Base-by-base conservation (phyloP, 1,140 invertebrate genomes). In the Probaryconus sp. region DNA sequence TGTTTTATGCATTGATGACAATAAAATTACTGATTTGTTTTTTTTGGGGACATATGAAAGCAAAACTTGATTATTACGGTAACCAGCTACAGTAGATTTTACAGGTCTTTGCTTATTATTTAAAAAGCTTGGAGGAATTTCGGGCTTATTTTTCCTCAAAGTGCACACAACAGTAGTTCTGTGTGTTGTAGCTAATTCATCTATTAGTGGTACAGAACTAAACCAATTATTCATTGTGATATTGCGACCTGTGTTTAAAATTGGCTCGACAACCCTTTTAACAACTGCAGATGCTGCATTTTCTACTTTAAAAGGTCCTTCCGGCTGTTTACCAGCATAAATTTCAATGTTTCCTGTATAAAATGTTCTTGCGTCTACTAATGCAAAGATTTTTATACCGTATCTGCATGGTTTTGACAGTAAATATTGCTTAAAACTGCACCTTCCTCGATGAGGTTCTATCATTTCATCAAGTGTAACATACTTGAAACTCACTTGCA, bases 401-500 rank as follows among this genome's bases (percentile, higher is more conserved):
- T 80, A 85, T 47, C 84, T 84, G 5, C 50, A 74, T 6, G 83
- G 85, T 76, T 88, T 89, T 2, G 37, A 16, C 0, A 79, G 77
- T 5, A 87, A 84, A 63, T 87, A 87, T 33, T 81, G 77, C 24
- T 79, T 26, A 61, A 87, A 88, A 14, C 20, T 37, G 55, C 83
- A 86, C 24, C 77, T 63, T 16, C 85, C 85, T 51, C 79, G 37
- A 67, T 86, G 87, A 10, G 50, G 48, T 24, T 53, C 67, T n/a
- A 87, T 58, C 50, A 77, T 81, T 70, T 89, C 84, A 67, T 89
- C 86, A 17, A 87, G 80, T n/a, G 81, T 85, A 5, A 83, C 60
- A 13, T 76, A 76, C 64, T 83, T n/a, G n/a, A n/a, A n/a, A n/a
- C n/a, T n/a, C n/a, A n/a, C n/a, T n/a, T n/a, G n/a, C n/a, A n/a